Conservation (phyloP, 2,113 vertebrate species). For the Caranx ignobilis region DNA sequence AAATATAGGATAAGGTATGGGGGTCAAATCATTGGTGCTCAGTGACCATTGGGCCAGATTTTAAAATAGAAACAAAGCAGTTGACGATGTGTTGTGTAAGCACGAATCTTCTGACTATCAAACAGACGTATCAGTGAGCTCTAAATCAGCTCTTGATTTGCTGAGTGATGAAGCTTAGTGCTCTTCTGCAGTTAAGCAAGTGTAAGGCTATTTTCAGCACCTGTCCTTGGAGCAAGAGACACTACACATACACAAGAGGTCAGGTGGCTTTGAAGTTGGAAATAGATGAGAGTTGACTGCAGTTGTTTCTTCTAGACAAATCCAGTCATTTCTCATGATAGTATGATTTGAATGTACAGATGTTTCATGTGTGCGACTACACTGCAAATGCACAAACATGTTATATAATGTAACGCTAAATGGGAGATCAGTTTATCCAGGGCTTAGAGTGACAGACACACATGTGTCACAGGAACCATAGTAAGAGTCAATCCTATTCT, state of each 20-base stretch:
- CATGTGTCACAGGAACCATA: slow-evolving; percentile 57
- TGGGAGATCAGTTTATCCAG: slow-evolving; percentile 16
- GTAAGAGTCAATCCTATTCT: slow-evolving; percentile 41
- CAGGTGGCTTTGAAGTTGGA: slow-evolving; percentile 26
- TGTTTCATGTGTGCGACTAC: not conserved
- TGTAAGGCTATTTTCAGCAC: slow-evolving; percentile 68
- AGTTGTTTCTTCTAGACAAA: slow-evolving; percentile 2
- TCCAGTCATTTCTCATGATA: not conserved
- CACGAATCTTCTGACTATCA: slow-evolving; percentile 7
- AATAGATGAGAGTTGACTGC: not conserved
- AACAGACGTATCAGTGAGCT: slow-evolving; percentile 8
- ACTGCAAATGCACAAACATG: not conserved
- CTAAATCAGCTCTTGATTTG: slow-evolving; percentile 38
- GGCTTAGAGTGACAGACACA: slow-evolving; percentile 76
- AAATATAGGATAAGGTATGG: not conserved
- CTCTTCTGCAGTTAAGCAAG: slow-evolving; percentile 56
- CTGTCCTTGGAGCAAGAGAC: slow-evolving; percentile 48
- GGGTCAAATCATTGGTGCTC: not conserved
- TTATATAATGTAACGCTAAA: not conserved
- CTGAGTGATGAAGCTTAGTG: slow-evolving; percentile 56
- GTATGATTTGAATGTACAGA: not conserved
- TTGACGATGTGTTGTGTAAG: not conserved
- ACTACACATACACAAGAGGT: slow-evolving; percentile 30
- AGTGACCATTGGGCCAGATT: not conserved
- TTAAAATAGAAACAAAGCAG: not conserved